Base-by-base conservation (phyloP, 2,888 invertebrate genomes). In the Trisateles emortualis region DNA sequence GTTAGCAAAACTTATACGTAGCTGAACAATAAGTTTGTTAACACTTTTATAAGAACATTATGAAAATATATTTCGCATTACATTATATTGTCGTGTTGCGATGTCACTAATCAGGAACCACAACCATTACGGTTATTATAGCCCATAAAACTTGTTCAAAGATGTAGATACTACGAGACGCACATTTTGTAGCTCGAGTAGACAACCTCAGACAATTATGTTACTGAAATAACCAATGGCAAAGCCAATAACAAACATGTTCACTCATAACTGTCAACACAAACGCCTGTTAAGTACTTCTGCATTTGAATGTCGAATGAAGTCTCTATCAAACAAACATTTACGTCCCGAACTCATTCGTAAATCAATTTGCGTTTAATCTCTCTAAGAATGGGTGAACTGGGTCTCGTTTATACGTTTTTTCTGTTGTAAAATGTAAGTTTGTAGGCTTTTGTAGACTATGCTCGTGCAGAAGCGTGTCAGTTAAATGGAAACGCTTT, bases 401-500 rank as follows among this genome's bases (percentile, higher is more conserved):
- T n/a, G 51, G n/a, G 14, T 2, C 22, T 24, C 11, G 9, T 32
- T 33, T 48, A 19, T 35, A 24, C 24, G 35, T 49, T 48, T 68
- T 54, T 49, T 41, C 38, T 38, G 24, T 26, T 43, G 42, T 33
- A 40, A 45, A 48, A 38, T 24, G 9, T 59, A 26, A 65, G 46
- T 53, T 40, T 26, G 14, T 35, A 10, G 19, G 11, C 40, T 33
- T 26, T 16, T 41, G 40, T 11, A 35, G 29, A 24, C 19, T 14
- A 5, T 16, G 49, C 44, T 56, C 33, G 46, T 16, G 57, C 52
- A 66, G 43, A 61, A 64, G 49, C 49, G 53, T 47, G 59, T 53
- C 51, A 56, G 55, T 60, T 54, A 62, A 64, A 64, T 50, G 49
- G 52, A 43, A 57, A 41, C 57, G 53, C 56, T 65, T 69, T 62